A percentile compares a stretch with the other conserved stretches of the same genome.
These are phyloP conservation scores for Globia sparganii DNA, from an alignment of 2,888 invertebrate species.

Conservation along the genomic window DNA sequence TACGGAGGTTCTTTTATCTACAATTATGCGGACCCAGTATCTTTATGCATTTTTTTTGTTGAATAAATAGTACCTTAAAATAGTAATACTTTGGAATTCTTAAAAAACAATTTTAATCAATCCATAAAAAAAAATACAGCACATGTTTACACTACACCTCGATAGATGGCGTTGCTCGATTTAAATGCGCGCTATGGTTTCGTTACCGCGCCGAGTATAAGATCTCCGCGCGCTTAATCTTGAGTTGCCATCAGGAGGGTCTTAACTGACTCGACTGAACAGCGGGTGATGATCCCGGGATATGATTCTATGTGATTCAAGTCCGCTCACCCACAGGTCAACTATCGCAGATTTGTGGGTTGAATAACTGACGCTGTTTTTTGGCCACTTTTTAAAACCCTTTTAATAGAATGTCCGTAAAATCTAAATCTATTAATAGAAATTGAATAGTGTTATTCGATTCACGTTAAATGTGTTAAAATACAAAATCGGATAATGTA, in stretches of 20 bases:
- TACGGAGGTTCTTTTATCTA: slow-evolving; percentile 15
- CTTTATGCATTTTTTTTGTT: background rate
- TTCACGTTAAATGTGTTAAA: background rate
- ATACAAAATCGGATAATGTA: background rate
- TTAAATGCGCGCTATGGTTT: slow-evolving; percentile 70
- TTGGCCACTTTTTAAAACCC: slow-evolving; percentile 68
- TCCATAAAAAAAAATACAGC: background rate
- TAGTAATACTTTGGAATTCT: no score
- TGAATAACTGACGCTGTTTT: slow-evolving; percentile 82
- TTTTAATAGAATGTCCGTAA: background rate
- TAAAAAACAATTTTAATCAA: background rate
- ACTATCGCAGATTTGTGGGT: slow-evolving; percentile 81
- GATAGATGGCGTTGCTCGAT: slow-evolving; percentile 69
- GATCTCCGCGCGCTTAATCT: rapidly evolving
- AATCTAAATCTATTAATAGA: no score
- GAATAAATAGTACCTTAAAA: background rate
- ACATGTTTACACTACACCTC: slow-evolving; percentile 12
- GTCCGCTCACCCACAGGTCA: slow-evolving; percentile 78
- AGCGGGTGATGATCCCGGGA: slow-evolving; percentile 86
- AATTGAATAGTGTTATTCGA: no score
- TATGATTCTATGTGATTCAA: slow-evolving; percentile 79
- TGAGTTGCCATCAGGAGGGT: slow-evolving; percentile 82
- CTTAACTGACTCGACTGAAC: slow-evolving; percentile 90
- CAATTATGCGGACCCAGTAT: background rate
- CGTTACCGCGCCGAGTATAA: slow-evolving; percentile 37